A percentile compares a stretch with the other conserved stretches of the same genome.
These are phyloP conservation scores for Tupiocoris notatus DNA, from an alignment of 2,888 invertebrate genomes.

Conservation along the genomic window DNA sequence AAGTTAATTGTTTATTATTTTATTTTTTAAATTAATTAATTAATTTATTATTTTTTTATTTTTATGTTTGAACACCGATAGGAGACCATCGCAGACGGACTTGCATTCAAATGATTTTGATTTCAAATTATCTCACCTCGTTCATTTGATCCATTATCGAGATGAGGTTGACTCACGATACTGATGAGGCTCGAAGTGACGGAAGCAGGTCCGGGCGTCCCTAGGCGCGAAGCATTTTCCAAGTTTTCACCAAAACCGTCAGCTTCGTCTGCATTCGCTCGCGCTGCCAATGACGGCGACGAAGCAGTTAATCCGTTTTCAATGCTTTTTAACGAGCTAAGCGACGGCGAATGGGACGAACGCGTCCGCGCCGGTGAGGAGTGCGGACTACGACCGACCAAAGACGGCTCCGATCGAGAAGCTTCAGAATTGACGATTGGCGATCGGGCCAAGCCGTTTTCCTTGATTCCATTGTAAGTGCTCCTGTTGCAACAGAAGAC, in stretches of 20 bases:
- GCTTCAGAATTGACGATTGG: conserved; percentile 31
- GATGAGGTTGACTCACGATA: conserved; percentile 40
- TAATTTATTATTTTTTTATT: no score
- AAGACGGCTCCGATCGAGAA: conserved; percentile 27
- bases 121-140: no score
- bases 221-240: neutral
- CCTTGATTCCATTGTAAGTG: conserved; percentile 15
- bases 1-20: no score
- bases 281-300: conserved; percentile 19
- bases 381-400: conserved; percentile 3
- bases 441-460: conserved; percentile 32
- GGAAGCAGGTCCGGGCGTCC: conserved; percentile 24
- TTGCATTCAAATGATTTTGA: no score
- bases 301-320: conserved; percentile 39
- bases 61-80: no score
- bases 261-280: neutral
- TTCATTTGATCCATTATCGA: conserved; percentile 24
- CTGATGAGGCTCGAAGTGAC: conserved; percentile 43
- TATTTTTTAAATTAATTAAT: no score
- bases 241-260: neutral
- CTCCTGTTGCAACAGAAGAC: conserved; percentile 9
- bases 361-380: conserved; percentile 10
- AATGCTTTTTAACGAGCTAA: conserved; percentile 2
- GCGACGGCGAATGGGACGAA: neutral
- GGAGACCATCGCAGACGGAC: no score